Evolutionary conservation across 2,113 vertebrate species (phyloP), one percentile per base, ranked within the genome.

Genomic region (Plecturocebus donacophilus): DNA sequence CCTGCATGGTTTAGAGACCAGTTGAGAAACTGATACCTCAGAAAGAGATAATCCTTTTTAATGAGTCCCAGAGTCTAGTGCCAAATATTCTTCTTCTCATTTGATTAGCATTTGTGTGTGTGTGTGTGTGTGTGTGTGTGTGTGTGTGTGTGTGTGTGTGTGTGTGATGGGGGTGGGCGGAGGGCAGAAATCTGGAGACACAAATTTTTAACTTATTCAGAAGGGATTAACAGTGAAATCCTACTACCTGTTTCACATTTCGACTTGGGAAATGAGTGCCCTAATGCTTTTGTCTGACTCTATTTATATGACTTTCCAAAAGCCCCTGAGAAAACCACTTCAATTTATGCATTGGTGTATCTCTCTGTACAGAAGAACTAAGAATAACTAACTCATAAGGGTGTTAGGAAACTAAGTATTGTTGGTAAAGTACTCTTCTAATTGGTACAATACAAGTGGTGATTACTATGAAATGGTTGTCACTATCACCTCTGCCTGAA

Each of bases 401-500:
- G 23, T 79, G 70, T 76, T 68, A 83, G 45, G 61, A 90, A 94
- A 87, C 40, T 58, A 64, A 81, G 38, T 49, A 70, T 20, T 64
- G 7, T 68, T 76, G 49, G 79, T 66, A 96, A 82, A 70, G 54
- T 35, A 35, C 68, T 92, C 49, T 91, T 23, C 56, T 30, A 87
- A 81, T 47, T 47, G 56, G 81, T 79, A n/a, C 23, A 66, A 66
- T n/a, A 6, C 20, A 86, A 79, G 52, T 86, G 76, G 45, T 45
- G 91, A 98, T 97, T 94, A 95, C 87, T 81, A 87, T 47, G 47
- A 97, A 85, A 80, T 93, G 96, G 61, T 10, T 88, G 92, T 97
- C 56, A 92, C 58, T 30, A 68, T 97, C 97, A 97, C 97, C 97
- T 98, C 97, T 97, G 88, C 38, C 96, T 90, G 91, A 87, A 98